Conservation (phyloP, 2,797 vertebrate genomes). For the Myotis planiceps region DNA sequence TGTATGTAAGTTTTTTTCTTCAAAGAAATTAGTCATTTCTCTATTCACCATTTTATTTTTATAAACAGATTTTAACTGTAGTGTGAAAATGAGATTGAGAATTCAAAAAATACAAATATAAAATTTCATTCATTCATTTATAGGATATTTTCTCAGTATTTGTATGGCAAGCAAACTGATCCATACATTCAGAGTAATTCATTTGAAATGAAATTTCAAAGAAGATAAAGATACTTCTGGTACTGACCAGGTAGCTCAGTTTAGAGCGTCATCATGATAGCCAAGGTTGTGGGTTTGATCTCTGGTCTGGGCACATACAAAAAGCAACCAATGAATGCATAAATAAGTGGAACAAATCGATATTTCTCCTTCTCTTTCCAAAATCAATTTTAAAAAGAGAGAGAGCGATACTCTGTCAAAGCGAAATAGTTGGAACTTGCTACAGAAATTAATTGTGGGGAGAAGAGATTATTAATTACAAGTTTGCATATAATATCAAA, state of each 20-base stretch:
- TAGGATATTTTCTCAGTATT: slow-evolving; percentile 24
- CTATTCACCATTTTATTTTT: not conserved
- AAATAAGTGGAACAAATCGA: not conserved
- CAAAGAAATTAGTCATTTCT: not conserved
- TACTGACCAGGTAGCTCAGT: not conserved
- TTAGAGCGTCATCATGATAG: not conserved
- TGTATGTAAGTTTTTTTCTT: not conserved
- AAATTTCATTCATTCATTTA: not conserved
- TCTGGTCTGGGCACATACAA: not conserved
- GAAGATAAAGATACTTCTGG: not conserved
- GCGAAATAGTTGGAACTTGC: not conserved
- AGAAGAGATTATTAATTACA: not conserved
- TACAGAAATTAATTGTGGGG: not conserved
- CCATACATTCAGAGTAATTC: not conserved
- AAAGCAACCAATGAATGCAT: not conserved
- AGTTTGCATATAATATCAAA: not conserved
- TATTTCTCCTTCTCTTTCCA: not conserved
- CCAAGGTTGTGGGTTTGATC: not conserved
- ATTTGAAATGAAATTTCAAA: slow-evolving; percentile 45
- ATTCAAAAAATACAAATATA: slow-evolving; percentile 20
- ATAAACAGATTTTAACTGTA: slow-evolving; percentile 42
- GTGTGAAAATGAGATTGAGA: slow-evolving; percentile 30
- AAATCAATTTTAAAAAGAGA: not conserved
- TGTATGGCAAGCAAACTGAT: not conserved
- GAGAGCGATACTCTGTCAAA: not conserved